Evolutionary conservation across 1,140 invertebrate genomes (phyloP).

Genomic region (Diprion similis): DNA sequence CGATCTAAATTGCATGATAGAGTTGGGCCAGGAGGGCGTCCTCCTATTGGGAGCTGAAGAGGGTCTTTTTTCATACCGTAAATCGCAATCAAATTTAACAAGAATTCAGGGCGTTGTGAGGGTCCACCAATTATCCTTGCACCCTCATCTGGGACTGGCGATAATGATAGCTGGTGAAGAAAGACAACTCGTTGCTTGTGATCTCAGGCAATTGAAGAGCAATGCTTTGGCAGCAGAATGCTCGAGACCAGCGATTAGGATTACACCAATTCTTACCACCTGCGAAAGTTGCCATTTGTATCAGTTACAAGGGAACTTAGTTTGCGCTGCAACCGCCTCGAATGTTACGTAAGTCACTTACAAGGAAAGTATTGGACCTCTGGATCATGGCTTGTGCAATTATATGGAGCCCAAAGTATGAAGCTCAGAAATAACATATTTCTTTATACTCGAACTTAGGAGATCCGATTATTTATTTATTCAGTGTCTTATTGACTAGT

Average conservation of each 20-base stretch:
- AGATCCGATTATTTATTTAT: too few relatives aligned
- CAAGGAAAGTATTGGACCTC: too few relatives aligned
- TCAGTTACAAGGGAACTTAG: constrained; percentile 59
- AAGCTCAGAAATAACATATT: too few relatives aligned
- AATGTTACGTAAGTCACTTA: constrained; percentile 65
- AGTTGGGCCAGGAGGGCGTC: constrained; percentile 46
- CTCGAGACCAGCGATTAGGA: constrained; percentile 68
- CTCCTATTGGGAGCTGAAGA: constrained; percentile 55
- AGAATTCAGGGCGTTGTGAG: constrained; percentile 69
- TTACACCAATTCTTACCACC: constrained; percentile 62
- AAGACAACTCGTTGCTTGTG: constrained; percentile 69
- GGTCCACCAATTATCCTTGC: constrained; percentile 70
- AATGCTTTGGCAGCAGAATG: constrained; percentile 67
- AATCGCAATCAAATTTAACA: constrained; percentile 47
- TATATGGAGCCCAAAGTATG: too few relatives aligned
- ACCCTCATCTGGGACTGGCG: constrained; percentile 66
- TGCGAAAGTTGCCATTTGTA: constrained; percentile 71
- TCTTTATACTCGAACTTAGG: too few relatives aligned
- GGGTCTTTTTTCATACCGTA: constrained; percentile 53
- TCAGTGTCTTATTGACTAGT: too few relatives aligned
- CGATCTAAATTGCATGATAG: constrained; percentile 55
- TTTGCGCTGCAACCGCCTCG: constrained; percentile 73
- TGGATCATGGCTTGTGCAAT: too few relatives aligned
- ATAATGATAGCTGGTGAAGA: constrained; percentile 73
- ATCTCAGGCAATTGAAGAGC: constrained; percentile 69